A percentile compares a stretch with the other conserved stretches of the same genome.
Evolutionary conservation across 2,113 vertebrate species (phyloP).

Genomic region (Anoplopoma fimbria): DNA sequence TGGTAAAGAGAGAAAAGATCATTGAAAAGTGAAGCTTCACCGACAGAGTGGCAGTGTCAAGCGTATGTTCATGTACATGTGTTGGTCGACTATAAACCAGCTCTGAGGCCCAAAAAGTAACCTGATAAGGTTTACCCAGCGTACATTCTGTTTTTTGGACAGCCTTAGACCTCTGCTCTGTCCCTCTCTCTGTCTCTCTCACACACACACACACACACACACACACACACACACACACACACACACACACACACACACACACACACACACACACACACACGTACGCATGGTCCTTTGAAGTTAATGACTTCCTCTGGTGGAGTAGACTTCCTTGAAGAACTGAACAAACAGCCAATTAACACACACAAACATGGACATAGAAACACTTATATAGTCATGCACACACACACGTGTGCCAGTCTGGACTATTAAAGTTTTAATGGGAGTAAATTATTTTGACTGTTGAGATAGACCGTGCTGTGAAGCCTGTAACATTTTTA

Average conservation of each 20-base stretch:
- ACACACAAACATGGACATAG: slow-evolving; percentile 2
- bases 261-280: slow-evolving; percentile 15
- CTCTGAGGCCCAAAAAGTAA: not conserved
- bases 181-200: not conserved
- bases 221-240: not conserved
- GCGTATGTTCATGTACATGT: not conserved
- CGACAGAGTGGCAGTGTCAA: not conserved
- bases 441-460: slow-evolving; percentile 9
- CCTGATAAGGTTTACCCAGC: slow-evolving; percentile 2
- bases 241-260: not conserved
- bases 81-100: slow-evolving; percentile 8
- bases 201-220: not conserved
- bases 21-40: not conserved
- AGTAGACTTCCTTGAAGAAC: slow-evolving; percentile 45
- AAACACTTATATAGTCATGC: not conserved
- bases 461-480: not conserved
- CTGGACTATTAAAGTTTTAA: slow-evolving; percentile 10
- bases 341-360: slow-evolving; percentile 48
- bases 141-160: slow-evolving; percentile 9
- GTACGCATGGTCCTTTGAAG: slow-evolving; percentile 42
- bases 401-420: not conserved
- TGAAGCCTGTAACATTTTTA: slow-evolving; percentile 1
- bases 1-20: too few species aligned
- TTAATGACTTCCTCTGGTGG: slow-evolving; percentile 64
- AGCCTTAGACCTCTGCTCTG: not conserved